A percentile compares a stretch with the other conserved stretches of the same genome.
Conservation (phyloP, 2,888 invertebrate species). For the Eupithecia tripunctaria region DNA sequence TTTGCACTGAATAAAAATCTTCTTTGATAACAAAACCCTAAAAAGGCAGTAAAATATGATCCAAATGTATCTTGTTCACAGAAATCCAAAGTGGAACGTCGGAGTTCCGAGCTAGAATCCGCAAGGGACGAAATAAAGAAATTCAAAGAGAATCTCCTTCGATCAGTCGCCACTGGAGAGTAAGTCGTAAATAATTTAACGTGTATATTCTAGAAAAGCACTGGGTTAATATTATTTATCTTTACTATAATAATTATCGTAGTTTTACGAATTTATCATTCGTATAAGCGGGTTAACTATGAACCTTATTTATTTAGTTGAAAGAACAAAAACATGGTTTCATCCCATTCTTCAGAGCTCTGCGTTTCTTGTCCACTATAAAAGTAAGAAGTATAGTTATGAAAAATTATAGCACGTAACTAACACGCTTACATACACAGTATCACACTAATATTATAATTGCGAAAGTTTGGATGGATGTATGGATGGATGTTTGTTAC, state of each 20-base stretch:
- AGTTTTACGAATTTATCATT: too few relatives aligned
- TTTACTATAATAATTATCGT: neutral
- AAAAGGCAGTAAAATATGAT: neutral
- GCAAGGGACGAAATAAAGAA: conserved; percentile 72
- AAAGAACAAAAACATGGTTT: too few relatives aligned
- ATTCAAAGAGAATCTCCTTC: conserved; percentile 74
- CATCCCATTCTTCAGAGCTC: too few relatives aligned
- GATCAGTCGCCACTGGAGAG: conserved; percentile 67
- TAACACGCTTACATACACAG: too few relatives aligned
- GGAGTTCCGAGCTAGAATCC: conserved; percentile 59
- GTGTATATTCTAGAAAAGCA: conserved; percentile 4
- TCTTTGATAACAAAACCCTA: conserved; percentile 1
- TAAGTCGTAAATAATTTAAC: conserved; percentile 55
- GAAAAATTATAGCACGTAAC: too few relatives aligned
- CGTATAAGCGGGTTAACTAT: too few relatives aligned
- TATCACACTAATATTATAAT: too few relatives aligned
- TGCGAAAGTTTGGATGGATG: too few relatives aligned
- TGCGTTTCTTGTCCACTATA: too few relatives aligned
- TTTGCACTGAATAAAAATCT: neutral
- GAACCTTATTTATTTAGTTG: too few relatives aligned
- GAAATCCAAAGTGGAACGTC: conserved; percentile 63
- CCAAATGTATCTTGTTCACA: conserved; percentile 48
- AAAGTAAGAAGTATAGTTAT: too few relatives aligned
- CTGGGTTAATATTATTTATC: neutral
- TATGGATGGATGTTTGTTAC: too few relatives aligned